Percentiles rank a stretch among this genome's conserved stretches.
These are phyloP conservation scores for Lordiphosa andalusiaca DNA, from an alignment of 2,888 invertebrate species.

Conservation along the genomic window DNA sequence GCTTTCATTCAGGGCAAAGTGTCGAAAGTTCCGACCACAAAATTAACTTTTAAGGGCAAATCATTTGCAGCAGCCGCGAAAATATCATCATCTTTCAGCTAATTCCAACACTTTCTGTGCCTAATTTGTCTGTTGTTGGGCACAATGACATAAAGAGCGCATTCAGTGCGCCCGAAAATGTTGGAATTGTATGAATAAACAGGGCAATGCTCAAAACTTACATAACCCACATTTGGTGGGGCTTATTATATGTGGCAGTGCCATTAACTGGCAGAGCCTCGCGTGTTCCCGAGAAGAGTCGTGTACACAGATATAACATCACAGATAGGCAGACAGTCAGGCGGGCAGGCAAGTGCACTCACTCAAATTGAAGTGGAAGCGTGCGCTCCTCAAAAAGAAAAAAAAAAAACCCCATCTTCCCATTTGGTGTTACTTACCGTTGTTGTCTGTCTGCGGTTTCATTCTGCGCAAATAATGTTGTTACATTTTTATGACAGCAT, in stretches of 20 bases:
- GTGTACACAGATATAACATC: constrained; percentile 56
- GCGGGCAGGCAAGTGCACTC: constrained; percentile 46
- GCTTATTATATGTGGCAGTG: constrained; percentile 28
- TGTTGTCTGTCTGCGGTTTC: constrained; percentile 21
- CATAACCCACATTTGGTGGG: constrained; percentile 59
- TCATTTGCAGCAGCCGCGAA: constrained; percentile 21
- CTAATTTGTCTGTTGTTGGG: constrained; percentile 43
- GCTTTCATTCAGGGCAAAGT: constrained; percentile 26
- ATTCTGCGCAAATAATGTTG: constrained; percentile 52
- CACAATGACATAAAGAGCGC: constrained; percentile 33
- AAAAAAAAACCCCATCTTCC: constrained; percentile 22
- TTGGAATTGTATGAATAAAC: constrained; percentile 55
- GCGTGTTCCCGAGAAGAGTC: constrained; percentile 54
- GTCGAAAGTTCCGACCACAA: constrained; percentile 36
- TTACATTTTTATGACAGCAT: constrained; percentile 50
- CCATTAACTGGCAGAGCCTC: constrained; percentile 26
- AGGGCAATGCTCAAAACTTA: constrained; percentile 55
- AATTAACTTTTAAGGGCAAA: constrained; percentile 52
- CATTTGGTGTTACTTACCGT: constrained; percentile 13
- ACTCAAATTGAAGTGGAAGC: constrained; percentile 40
- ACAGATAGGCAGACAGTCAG: constrained; percentile 26
- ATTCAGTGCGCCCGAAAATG: constrained; percentile 17
- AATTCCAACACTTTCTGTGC: constrained; percentile 46
- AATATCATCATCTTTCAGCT: constrained; percentile 43
- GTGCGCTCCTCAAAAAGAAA: constrained; percentile 30